Evolutionary conservation across 1,140 invertebrate genomes (phyloP).

Genomic region (Phymorhynchus buccinoides): DNA sequence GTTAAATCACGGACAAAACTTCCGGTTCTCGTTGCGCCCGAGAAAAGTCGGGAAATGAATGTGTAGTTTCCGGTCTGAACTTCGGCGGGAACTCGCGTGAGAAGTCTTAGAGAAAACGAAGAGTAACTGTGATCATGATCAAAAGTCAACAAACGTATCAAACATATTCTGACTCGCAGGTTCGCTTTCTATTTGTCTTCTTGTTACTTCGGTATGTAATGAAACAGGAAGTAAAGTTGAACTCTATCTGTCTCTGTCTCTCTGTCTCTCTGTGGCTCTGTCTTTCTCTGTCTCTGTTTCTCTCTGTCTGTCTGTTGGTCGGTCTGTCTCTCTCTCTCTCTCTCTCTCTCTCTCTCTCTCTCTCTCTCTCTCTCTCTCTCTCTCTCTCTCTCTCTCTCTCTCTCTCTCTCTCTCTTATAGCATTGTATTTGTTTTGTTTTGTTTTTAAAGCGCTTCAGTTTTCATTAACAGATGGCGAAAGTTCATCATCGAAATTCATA

Average conservation of each 20-base stretch:
- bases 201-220: no score
- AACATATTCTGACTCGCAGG: neutral
- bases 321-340: neutral
- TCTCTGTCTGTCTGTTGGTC: neutral
- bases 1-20: neutral
- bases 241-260: neutral
- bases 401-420: neutral
- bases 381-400: neutral
- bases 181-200: neutral
- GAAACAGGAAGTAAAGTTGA: no score
- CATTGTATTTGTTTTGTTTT: no score
- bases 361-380: neutral
- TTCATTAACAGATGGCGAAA: no score
- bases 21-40: constrained; percentile 4
- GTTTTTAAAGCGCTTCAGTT: no score
- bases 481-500: no score
- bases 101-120: neutral
- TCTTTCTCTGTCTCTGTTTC: no score
- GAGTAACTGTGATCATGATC: neutral
- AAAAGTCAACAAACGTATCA: neutral
- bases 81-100: neutral
- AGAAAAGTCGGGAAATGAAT: constrained; percentile 11
- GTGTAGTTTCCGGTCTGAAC: neutral
- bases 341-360: neutral
- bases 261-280: no score